Evolutionary conservation across 53 echinoderm and acorn worm species (phyloP), one percentile per base, ranked within the genome.

Genomic region (Stichopus horrens): DNA sequence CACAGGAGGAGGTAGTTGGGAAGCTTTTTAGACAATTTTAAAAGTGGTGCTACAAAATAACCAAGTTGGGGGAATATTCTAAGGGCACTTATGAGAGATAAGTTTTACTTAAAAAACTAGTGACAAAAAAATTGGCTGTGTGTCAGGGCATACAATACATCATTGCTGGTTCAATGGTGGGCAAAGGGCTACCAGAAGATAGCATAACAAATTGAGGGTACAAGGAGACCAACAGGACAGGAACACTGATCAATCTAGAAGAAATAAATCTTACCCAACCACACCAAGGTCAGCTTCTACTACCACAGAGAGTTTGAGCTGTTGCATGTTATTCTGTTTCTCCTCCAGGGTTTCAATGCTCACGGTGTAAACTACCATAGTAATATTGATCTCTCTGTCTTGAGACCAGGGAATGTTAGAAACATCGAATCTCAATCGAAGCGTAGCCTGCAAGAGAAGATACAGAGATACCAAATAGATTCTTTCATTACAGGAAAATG

Each of bases 401-500:
- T 23, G 13, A 8, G 57, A 86, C 73, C 76, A 91, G 14, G 89
- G 71, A 4, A 96, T 66, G 10, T 88, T 93, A 5, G 93, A 90
- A 57, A 94, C 92, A 71, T 96, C 94, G 76, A 96, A 94, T 20
- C 94, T 86, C 19, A 96, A 83, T 9, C 86, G 89, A 20, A 96
- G 58, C 5, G 83, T 86, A 74, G 79, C 90, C 94, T 96, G 66
- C 0, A 83, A 67, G 14, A 11, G 58, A 37, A 5, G 16, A 76
- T 10, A 76, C 37, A 37, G 37, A 37, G 37, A 2, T 37, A 37
- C 37, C 37, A 37, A 37, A 37, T 37, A 37, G 2, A 37, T 37
- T 1, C 37, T 37, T 37, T 37, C 37, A 37, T 37, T 37, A 37
- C 37, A 37, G 37, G 37, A 37, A 37, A 37, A 37, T 37, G 37